Base-by-base conservation (phyloP, 2,113 vertebrate species). In the Apodemus speciosus region DNA sequence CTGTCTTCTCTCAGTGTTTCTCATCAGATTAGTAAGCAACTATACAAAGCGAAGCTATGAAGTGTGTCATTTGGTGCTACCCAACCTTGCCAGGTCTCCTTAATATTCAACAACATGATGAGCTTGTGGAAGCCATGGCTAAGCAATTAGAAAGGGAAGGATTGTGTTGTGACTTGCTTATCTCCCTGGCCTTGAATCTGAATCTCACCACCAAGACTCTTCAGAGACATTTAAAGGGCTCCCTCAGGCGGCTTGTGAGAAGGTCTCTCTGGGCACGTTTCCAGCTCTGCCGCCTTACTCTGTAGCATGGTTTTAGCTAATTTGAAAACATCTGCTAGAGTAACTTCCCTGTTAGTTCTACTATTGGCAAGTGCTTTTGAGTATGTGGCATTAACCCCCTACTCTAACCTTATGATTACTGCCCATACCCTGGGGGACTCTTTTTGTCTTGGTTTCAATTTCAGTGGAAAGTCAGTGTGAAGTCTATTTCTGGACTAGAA, bases 271-370 rank as follows among this genome's bases (percentile, higher is more conserved):
- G 92, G 96, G 96, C 94, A 0, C 53, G n/a, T 94, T 95, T 97
- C 98, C 97, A 98, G 75, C 56, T 94, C 89, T 96, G 92, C 90
- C 81, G 81, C 96, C 96, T 97, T 97, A 96, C 85, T 93, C 72
- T 16, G 46, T 96, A 97, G 97, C 96, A 96, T 4, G 68, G 68
- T 96, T 98, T 96, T 93, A 89, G 94, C 94, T 96, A 92, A 97
- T 97, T 96, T 97, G 90, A 90, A 97, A 98, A 97, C 97, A 98
- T 98, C 96, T 98, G 97, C 95, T 97, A 43, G 93, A 96, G 97
- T 81, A 97, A 92, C 95, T 94, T 95, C 94, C 89, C 49, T 96
- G 88, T 97, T 97, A 94, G 95, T 97, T 96, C 75, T 95, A 94
- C 86, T 89, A 81, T 92, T 60, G 95, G 89, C 85, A 90, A 88